phyloP scores from a whole-genome alignment of 2,888 invertebrate species.

The Xestia c-nigrum region DNA sequence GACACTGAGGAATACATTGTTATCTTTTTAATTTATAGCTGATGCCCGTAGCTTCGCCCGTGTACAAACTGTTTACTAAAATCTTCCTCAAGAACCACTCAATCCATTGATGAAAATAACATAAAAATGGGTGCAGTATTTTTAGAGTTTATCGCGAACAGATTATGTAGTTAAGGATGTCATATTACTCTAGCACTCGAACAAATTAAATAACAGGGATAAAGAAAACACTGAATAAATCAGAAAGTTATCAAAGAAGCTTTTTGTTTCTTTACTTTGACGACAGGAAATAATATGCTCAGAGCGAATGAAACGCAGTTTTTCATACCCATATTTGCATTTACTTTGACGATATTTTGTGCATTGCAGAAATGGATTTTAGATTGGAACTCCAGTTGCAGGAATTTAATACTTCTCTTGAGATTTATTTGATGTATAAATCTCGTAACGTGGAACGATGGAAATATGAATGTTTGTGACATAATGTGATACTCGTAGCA shows the following conservation, averaged over 20 bases:
- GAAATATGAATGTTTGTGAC: background rate
- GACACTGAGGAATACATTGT: background rate
- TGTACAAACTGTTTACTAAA: too few relatives aligned
- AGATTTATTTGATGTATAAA: background rate
- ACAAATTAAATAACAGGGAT: background rate
- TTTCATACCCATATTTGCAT: conserved; percentile 15
- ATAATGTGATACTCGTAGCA: background rate
- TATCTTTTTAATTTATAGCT: background rate
- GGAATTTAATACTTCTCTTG: background rate
- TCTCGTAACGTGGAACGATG: background rate
- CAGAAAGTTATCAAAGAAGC: background rate
- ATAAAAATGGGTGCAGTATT: too few relatives aligned
- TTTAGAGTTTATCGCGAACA: too few relatives aligned
- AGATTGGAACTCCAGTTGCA: conserved; percentile 1
- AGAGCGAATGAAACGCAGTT: conserved; percentile 3
- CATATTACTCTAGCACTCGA: conserved; percentile 6
- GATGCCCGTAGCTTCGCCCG: too few relatives aligned
- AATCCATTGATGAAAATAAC: too few relatives aligned
- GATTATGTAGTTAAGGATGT: background rate
- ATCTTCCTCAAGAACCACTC: too few relatives aligned
- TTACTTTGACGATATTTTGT: conserved; percentile 15
- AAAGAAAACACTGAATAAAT: conserved; percentile 1
- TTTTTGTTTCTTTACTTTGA: conserved; percentile 8
- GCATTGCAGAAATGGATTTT: background rate
- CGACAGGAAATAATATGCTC: conserved; percentile 11